phyloP scores from a whole-genome alignment of 2,797 vertebrate species.

The Sylvilagus floridanus region DNA sequence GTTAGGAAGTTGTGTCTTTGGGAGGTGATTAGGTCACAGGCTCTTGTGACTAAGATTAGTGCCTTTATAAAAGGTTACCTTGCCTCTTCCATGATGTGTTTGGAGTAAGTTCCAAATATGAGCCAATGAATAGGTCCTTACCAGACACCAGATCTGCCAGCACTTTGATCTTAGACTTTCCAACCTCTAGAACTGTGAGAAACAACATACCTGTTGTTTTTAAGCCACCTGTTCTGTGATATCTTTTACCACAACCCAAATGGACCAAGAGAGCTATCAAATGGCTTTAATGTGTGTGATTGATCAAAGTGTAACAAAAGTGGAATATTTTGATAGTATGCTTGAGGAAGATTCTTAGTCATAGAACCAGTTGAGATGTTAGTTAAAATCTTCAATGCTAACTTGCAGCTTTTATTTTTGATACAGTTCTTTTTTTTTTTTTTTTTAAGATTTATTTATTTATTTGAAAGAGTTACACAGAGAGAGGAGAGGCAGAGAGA shows the following conservation, averaged over 20 bases:
- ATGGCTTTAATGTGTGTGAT: neutral
- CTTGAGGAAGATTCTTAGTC: neutral
- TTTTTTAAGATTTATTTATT: too few relatives aligned
- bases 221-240: neutral
- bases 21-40: neutral
- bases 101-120: neutral
- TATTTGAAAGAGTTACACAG: too few relatives aligned
- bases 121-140: neutral
- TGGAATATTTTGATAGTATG: neutral
- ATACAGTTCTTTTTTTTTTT: too few relatives aligned
- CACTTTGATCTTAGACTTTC: too few relatives aligned
- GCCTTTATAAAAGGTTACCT: neutral
- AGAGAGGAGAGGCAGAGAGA: too few relatives aligned
- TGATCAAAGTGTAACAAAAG: neutral
- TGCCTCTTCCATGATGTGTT: neutral
- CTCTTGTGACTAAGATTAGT: neutral
- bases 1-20: neutral
- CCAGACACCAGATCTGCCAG: too few relatives aligned
- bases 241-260: neutral
- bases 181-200: neutral
- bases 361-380: neutral
- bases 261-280: neutral
- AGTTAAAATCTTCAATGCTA: slow-evolving; percentile 11
- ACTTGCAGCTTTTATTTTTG: neutral
- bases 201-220: neutral